Conservation (phyloP, 1,140 invertebrate genomes). For the Monomorium pharaonis region DNA sequence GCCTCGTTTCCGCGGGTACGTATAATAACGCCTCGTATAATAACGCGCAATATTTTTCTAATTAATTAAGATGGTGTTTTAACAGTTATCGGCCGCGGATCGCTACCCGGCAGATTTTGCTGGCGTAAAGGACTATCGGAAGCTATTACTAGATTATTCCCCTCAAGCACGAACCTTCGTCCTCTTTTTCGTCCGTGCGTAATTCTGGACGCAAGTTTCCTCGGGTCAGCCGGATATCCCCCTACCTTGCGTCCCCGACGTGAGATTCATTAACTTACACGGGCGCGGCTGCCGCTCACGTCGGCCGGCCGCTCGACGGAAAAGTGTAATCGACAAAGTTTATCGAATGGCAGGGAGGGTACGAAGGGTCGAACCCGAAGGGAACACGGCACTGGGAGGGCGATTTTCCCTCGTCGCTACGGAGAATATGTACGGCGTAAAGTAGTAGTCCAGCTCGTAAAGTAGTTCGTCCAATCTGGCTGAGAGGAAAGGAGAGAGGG, state of each 20-base stretch:
- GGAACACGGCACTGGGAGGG: constrained; percentile 61
- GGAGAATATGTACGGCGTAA: constrained; percentile 67
- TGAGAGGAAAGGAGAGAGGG: constrained; percentile 31
- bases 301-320: constrained; percentile 67
- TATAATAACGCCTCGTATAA: not conserved
- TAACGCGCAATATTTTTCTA: not conserved
- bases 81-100: constrained; percentile 24
- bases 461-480: constrained; percentile 59
- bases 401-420: constrained; percentile 72
- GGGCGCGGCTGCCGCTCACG: constrained; percentile 59
- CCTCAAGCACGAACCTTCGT: constrained; percentile 47
- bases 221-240: constrained; percentile 61
- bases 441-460: constrained; percentile 69
- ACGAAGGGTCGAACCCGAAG: constrained; percentile 67
- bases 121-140: constrained; percentile 33
- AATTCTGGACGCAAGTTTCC: constrained; percentile 62
- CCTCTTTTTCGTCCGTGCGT: constrained; percentile 35
- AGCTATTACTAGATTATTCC: constrained; percentile 63
- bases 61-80: constrained; percentile 36
- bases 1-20: no score
- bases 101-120: constrained; percentile 31
- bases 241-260: constrained; percentile 63
- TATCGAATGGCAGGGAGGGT: constrained; percentile 78
- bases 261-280: constrained; percentile 80
- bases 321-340: constrained; percentile 83